phyloP scores from a whole-genome alignment of 2,888 invertebrate species.

The Neria commutata region DNA sequence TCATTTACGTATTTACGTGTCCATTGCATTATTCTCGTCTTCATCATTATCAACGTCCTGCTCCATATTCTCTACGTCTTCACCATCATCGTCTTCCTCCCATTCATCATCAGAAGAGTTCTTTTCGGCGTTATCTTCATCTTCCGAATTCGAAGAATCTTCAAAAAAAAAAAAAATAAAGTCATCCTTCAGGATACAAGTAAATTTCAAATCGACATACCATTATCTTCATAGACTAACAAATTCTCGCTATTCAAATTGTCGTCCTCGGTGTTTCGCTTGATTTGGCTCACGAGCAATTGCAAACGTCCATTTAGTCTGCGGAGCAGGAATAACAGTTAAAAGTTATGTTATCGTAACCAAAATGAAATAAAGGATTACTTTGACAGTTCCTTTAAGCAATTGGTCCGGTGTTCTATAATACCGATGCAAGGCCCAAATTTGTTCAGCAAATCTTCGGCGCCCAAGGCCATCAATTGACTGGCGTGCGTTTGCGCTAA shows the following conservation, averaged over 20 bases:
- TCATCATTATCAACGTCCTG: slow-evolving; percentile 20
- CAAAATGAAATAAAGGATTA: slow-evolving; percentile 35
- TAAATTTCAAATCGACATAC: slow-evolving; percentile 32
- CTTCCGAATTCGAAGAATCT: slow-evolving; percentile 46
- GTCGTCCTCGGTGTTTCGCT: slow-evolving; percentile 52
- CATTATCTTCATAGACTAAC: slow-evolving; percentile 54
- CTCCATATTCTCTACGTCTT: slow-evolving; percentile 29
- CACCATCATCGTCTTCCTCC: slow-evolving; percentile 45
- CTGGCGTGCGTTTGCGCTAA: slow-evolving; percentile 57
- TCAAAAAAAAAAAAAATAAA: slow-evolving; percentile 1
- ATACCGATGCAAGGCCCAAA: slow-evolving; percentile 59
- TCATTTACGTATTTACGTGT: slow-evolving; percentile 32
- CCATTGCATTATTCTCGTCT: slow-evolving; percentile 38
- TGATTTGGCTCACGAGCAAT: slow-evolving; percentile 59
- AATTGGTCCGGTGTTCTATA: slow-evolving; percentile 57
- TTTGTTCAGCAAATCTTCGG: slow-evolving; percentile 53
- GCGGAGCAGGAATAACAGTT: slow-evolving; percentile 20
- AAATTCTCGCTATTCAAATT: slow-evolving; percentile 50
- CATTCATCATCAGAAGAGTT: slow-evolving; percentile 44
- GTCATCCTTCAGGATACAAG: background rate
- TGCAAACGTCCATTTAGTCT: slow-evolving; percentile 58
- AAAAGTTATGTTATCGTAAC: background rate
- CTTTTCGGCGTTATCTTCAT: slow-evolving; percentile 39
- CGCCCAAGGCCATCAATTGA: slow-evolving; percentile 58
- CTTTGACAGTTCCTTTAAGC: slow-evolving; percentile 56